These are phyloP conservation scores for Gadopsis marmoratus DNA, from an alignment of 2,797 vertebrate species.

Conservation along the genomic window DNA sequence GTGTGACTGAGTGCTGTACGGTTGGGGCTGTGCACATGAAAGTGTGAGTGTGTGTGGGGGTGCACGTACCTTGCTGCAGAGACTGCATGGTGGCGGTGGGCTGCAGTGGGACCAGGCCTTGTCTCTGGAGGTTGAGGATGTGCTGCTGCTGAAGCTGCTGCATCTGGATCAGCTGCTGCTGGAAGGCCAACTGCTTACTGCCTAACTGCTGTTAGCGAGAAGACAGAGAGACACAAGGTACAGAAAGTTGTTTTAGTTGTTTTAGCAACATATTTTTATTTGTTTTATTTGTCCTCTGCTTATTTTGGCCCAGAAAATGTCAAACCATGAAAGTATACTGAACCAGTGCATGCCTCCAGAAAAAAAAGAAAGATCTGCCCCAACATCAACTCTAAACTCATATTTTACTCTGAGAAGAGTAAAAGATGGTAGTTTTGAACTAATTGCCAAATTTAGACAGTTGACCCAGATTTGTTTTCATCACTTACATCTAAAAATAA, in stretches of 20 bases:
- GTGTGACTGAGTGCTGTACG: slow-evolving; percentile 29
- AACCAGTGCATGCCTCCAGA: neutral
- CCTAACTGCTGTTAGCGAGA: slow-evolving; percentile 84
- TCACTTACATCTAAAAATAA: slow-evolving; percentile 4
- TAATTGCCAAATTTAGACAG: neutral
- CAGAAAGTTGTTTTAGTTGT: neutral
- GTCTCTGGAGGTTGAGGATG: slow-evolving; percentile 98
- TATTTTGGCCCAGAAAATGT: neutral
- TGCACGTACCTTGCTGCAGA: slow-evolving; percentile 93
- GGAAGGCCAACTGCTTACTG: slow-evolving; percentile 98
- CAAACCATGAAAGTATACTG: neutral
- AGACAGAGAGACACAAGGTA: slow-evolving; percentile 7
- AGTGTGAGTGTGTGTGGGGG: slow-evolving; percentile 2
- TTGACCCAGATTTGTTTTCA: neutral
- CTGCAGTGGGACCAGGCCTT: slow-evolving; percentile 95
- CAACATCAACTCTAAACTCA: neutral
- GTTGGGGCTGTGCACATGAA: slow-evolving; percentile 9
- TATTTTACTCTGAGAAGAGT: neutral
- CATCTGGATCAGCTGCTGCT: slow-evolving; percentile 99
- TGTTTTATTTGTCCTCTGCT: neutral
- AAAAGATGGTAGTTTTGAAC: neutral
- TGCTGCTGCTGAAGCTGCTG: slow-evolving; percentile 99
- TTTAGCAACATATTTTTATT: neutral
- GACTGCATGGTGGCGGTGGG: slow-evolving; percentile 93
- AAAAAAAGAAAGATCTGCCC: neutral